Base-by-base conservation (phyloP, 2,797 vertebrate species). In the Acanthiza pusilla region DNA sequence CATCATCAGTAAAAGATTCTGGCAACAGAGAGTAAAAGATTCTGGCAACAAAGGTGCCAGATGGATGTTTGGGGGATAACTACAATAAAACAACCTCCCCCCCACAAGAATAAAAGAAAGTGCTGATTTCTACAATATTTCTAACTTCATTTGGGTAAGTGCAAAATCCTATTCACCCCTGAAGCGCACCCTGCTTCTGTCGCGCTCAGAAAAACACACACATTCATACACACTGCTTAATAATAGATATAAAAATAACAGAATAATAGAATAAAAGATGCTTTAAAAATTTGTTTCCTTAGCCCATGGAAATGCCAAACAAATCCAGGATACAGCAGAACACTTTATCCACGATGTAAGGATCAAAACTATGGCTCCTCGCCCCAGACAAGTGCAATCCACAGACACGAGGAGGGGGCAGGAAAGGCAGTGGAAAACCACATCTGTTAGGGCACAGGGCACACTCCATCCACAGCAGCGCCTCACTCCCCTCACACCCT, bases 291-390 rank as follows among this genome's bases (percentile, higher is more conserved):
- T 30, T 14, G 0, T 43, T 48, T 48, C 38, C 54, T 48, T 25
- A 62, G 50, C 50, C 22, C 21, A 30, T 6, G 25, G 27, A 43
- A 51, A 43, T 2, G 14, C n/a, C 27, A 17, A 58, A 60, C 15
- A 36, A 62, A 73, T 8, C n/a, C 75, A 42, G 2, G 3, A 40
- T 7, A 8, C 0, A 3, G 48, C 48, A 53, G 45, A 61, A 48
- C 0, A 3, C 40, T 67, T 29, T 1, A 30, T 34, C 15, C 18
- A 47, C 0, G 19, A 45, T 2, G 22, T 0, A 9, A 55, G 51
- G 16, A 65, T 36, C 73, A 43, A 45, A 71, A 57, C 47, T 2
- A 7, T 0, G 16, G n/a, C 19, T 17, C 42, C n/a, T 18, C 36
- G 45, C 30, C 34, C 17, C 30, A 30, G 26, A 63, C 26, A 29